Evolutionary conservation across 2,113 vertebrate genomes (phyloP).

Genomic region (Acanthochromis polyacanthus): DNA sequence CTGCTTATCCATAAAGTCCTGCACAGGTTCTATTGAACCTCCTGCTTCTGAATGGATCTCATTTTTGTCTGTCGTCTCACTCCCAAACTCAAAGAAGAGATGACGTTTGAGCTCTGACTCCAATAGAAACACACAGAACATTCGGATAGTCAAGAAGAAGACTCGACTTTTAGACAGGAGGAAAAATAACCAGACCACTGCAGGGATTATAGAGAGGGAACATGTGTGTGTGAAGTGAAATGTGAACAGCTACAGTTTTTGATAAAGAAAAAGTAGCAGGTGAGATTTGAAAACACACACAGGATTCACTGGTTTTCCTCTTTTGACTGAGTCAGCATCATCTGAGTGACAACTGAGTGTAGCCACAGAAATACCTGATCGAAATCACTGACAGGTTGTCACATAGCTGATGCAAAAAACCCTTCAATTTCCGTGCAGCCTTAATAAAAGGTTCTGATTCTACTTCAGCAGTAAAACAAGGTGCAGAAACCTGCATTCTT

Average conservation of each 20-base stretch:
- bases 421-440: too few relatives aligned
- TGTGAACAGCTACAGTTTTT: not conserved
- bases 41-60: not conserved
- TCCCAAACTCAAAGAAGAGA: slow-evolving; percentile 16
- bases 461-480: too few relatives aligned
- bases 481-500: too few relatives aligned
- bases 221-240: not conserved
- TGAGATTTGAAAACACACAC: too few relatives aligned
- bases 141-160: slow-evolving; percentile 11
- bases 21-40: not conserved
- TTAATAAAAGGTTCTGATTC: too few relatives aligned
- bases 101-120: slow-evolving; percentile 19
- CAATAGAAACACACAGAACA: slow-evolving; percentile 13
- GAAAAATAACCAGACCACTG: not conserved
- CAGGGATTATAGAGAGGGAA: not conserved
- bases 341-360: too few relatives aligned
- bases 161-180: not conserved
- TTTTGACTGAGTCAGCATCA: too few relatives aligned
- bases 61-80: not conserved
- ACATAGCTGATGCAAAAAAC: too few relatives aligned
- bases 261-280: too few relatives aligned
- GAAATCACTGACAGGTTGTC: too few relatives aligned
- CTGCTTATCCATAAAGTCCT: too few relatives aligned
- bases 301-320: not conserved
- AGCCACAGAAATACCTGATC: too few relatives aligned